These are phyloP conservation scores for Criorhina ranunculi DNA, from an alignment of 2,888 invertebrate species.

Conservation along the genomic window DNA sequence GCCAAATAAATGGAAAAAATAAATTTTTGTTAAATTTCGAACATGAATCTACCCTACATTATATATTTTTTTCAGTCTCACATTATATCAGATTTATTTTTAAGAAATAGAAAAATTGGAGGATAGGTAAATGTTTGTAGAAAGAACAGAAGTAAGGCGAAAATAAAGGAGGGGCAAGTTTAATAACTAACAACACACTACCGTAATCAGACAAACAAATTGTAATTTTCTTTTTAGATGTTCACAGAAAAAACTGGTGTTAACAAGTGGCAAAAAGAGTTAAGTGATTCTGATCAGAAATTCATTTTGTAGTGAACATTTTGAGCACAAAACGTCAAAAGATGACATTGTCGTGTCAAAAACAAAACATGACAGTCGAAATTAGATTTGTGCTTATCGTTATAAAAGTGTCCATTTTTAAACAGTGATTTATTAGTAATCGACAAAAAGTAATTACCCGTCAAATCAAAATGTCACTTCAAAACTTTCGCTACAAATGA, in stretches of 20 bases:
- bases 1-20: slow-evolving; percentile 15
- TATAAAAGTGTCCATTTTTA: too few species aligned
- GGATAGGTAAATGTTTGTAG: not conserved
- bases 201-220: slow-evolving; percentile 50
- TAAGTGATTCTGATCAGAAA: slow-evolving; percentile 9
- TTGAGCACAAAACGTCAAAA: too few species aligned
- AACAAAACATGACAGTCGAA: too few species aligned
- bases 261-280: not conserved
- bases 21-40: slow-evolving; percentile 10
- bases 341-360: not conserved
- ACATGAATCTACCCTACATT: slow-evolving; percentile 38
- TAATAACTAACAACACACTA: slow-evolving; percentile 29
- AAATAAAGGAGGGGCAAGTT: not conserved
- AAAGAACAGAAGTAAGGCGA: not conserved
- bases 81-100: slow-evolving; percentile 23
- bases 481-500: too few species aligned
- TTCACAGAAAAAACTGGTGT: not conserved
- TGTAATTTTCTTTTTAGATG: slow-evolving; percentile 7
- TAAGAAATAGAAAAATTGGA: not conserved
- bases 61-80: slow-evolving; percentile 64
- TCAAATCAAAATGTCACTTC: not conserved
- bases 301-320: not conserved
- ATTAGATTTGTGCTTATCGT: too few species aligned
- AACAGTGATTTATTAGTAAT: too few species aligned
- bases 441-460: too few species aligned